Conservation (phyloP, 1,140 invertebrate species). For the Trichomalopsis sarcophagae region DNA sequence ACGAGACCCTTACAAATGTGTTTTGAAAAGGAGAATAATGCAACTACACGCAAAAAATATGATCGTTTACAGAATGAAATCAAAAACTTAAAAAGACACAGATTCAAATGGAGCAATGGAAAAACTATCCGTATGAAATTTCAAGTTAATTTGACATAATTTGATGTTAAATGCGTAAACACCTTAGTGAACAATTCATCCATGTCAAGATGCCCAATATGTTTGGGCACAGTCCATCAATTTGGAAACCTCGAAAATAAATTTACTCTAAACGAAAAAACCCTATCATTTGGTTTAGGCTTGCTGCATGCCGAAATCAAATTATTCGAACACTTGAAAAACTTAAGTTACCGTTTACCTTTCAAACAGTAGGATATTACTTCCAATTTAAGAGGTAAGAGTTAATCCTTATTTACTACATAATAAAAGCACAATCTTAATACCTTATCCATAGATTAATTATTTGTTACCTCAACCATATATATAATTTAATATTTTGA, state of each 20-base stretch:
- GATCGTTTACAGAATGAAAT: too few species aligned
- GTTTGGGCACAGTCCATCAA: background rate
- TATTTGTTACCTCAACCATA: too few species aligned
- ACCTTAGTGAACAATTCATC: background rate
- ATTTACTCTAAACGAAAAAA: background rate
- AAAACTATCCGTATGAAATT: background rate
- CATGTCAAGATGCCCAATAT: conserved; percentile 26
- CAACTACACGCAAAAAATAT: too few species aligned
- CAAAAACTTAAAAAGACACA: too few species aligned
- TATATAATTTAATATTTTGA: too few species aligned
- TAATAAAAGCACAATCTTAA: too few species aligned
- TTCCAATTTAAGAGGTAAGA: background rate
- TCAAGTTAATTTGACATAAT: background rate
- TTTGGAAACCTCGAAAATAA: conserved; percentile 14
- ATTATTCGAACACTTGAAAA: conserved; percentile 1
- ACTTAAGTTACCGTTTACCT: conserved; percentile 1
- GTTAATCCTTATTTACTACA: too few species aligned
- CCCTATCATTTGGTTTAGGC: background rate
- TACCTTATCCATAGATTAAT: too few species aligned
- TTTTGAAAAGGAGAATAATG: too few species aligned
- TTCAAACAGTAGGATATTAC: background rate
- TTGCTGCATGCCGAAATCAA: conserved; percentile 5
- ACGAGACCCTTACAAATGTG: too few species aligned
- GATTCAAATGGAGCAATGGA: background rate
- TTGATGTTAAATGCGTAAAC: conserved; percentile 6